Base-by-base conservation (phyloP, 1,140 invertebrate species). In the Theocolax elegans region DNA sequence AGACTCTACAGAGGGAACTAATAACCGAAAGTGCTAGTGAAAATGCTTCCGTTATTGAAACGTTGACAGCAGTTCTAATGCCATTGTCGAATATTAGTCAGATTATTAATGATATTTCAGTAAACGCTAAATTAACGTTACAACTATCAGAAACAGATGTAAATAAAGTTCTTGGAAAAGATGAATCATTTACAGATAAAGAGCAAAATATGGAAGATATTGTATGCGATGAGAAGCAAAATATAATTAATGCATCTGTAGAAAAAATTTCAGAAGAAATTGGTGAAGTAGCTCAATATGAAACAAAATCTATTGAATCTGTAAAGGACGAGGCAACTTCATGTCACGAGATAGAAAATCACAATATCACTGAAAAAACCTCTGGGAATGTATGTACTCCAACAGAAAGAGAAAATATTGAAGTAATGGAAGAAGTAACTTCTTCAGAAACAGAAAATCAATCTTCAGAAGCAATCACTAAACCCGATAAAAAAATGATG, bases 241-340 rank as follows among this genome's bases (percentile, higher is more conserved):
- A 27, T 10, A 72, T 75, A n/a, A 35, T 78, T 44, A 44, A 77
- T 17, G 78, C 76, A 12, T 74, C 72, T 29, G 73, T 80, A 17
- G 76, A 80, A 59, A 78, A 77, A 8, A 76, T 83, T 3, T 67
- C 80, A 3, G 81, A 84, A 60, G 82, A 84, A 63, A 68, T 81
- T 6, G 76, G 83, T 31, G 79, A 83, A 70, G 71, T 83, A 10
- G 81, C 82, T 3, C 72, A 79, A 54, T 75, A 76, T 15, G 76
- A 83, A 73, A 74, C 77, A 0, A 80, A 83, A 46, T 81, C 75
- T 48, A 62, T 82, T 23, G 31, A 76, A 10, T 67, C 21, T 15
- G 79, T 17, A 56, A 81, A 66, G 9, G 53, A 66, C 54, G 8
- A 65, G 19, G 51, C 25, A 31, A 25, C 10, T 35, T 25, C 15